Evolutionary conservation across 2,888 invertebrate genomes (phyloP).

Genomic region (Orchesella flavescens): DNA sequence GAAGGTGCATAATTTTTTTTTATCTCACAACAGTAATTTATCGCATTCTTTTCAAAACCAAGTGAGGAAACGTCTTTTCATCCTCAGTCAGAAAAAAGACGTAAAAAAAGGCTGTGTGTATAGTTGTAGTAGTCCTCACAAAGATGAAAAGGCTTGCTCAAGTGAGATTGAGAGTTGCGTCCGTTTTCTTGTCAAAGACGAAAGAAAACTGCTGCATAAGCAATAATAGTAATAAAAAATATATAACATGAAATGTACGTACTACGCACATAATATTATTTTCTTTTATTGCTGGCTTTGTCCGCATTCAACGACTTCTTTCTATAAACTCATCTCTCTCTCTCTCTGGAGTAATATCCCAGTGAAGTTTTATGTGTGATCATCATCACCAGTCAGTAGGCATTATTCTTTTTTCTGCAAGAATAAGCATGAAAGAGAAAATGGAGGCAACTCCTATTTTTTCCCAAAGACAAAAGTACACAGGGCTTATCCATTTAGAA

Average conservation of each 20-base stretch:
- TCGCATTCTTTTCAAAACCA: too few species aligned
- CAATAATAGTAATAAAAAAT: not conserved
- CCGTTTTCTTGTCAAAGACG: not conserved
- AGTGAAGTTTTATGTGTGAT: constrained; percentile 7
- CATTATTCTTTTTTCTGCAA: constrained; percentile 41
- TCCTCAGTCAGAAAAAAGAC: too few species aligned
- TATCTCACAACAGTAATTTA: too few species aligned
- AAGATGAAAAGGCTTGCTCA: too few species aligned
- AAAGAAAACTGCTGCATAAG: constrained; percentile 13
- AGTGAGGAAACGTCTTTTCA: too few species aligned
- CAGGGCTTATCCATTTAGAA: not conserved
- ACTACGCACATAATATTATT: constrained; percentile 49
- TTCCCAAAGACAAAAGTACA: constrained; percentile 8
- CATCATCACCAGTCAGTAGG: not conserved
- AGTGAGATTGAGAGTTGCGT: not conserved
- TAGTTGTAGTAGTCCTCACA: too few species aligned
- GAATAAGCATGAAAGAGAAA: constrained; percentile 38
- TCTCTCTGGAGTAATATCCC: constrained; percentile 23
- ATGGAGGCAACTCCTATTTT: not conserved
- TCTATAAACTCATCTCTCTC: not conserved
- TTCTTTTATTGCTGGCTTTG: constrained; percentile 21
- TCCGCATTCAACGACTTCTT: not conserved
- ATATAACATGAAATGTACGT: constrained; percentile 42
- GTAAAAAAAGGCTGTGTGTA: too few species aligned
- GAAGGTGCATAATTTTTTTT: too few species aligned